Percentiles rank a stretch among this genome's conserved stretches.
phyloP scores from a whole-genome alignment of 2,113 vertebrate species.

The Oceanites oceanicus region DNA sequence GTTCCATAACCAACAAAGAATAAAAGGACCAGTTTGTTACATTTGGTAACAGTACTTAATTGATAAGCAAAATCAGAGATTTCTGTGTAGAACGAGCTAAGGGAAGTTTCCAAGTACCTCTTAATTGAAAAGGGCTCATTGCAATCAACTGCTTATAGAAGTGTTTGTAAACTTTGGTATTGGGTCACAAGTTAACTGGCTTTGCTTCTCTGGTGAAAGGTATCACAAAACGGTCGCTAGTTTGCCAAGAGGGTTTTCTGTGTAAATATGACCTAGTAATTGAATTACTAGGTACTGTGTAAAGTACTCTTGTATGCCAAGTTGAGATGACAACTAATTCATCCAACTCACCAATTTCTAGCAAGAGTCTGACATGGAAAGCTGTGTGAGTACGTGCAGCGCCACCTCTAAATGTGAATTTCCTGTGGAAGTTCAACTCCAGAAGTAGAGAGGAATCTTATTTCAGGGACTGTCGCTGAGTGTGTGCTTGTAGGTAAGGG shows the following conservation, averaged over 20 bases:
- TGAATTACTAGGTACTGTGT: not conserved
- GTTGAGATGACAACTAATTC: not conserved
- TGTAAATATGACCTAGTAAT: not conserved
- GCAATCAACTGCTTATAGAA: not conserved
- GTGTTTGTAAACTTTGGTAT: not conserved
- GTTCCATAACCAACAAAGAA: conserved; percentile 55
- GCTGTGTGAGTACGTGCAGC: not conserved
- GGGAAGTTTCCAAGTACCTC: not conserved
- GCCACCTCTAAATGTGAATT: not conserved
- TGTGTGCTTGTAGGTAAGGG: not conserved
- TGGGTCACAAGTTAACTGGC: not conserved
- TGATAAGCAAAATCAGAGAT: conserved; percentile 38
- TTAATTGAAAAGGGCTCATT: not conserved
- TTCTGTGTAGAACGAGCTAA: not conserved
- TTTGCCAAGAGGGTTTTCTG: not conserved
- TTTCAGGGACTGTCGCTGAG: not conserved
- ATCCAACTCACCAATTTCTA: not conserved
- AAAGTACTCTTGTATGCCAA: not conserved
- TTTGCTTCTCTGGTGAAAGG: not conserved
- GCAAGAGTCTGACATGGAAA: not conserved
- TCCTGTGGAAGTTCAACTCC: not conserved
- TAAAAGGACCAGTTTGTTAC: conserved; percentile 46
- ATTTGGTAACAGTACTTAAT: conserved; percentile 47
- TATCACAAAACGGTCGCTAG: not conserved
- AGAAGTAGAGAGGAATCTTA: not conserved